These are phyloP conservation scores for Orthonevra nobilis DNA, from an alignment of 2,888 invertebrate genomes.

Conservation along the genomic window DNA sequence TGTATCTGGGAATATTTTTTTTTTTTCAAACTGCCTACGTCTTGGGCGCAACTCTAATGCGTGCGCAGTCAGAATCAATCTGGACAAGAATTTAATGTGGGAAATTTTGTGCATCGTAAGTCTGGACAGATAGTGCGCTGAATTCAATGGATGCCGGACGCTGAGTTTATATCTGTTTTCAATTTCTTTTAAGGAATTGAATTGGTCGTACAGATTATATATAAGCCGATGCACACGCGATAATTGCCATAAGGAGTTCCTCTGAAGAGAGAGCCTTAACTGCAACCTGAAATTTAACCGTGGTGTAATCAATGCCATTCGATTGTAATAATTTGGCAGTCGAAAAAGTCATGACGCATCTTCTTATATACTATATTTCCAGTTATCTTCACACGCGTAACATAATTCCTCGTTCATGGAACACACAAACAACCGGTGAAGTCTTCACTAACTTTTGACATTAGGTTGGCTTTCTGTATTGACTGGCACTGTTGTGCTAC, in stretches of 20 bases:
- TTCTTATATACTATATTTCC: too few species aligned
- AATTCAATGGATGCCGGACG: constrained; percentile 23
- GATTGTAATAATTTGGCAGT: too few species aligned
- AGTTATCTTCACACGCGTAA: too few species aligned
- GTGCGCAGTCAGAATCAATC: constrained; percentile 21
- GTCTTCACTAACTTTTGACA: too few species aligned
- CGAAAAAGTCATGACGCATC: too few species aligned
- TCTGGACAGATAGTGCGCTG: constrained; percentile 45
- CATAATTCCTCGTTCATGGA: too few species aligned
- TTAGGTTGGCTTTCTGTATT: too few species aligned
- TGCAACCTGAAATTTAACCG: too few species aligned
- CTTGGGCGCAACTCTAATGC: constrained; percentile 8
- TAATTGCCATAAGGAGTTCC: constrained; percentile 46
- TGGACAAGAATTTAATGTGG: constrained; percentile 65
- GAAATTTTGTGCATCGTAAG: constrained; percentile 57
- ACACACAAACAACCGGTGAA: too few species aligned
- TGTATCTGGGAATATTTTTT: constrained; percentile 56
- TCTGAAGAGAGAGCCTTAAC: too few species aligned
- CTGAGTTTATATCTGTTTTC: constrained; percentile 47
- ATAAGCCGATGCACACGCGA: constrained; percentile 1
- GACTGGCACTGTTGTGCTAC: too few species aligned
- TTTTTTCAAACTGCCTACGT: constrained; percentile 37
- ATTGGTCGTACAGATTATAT: constrained; percentile 9
- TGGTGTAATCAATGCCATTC: too few species aligned
- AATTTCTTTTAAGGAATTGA: constrained; percentile 44